A percentile compares a stretch with the other conserved stretches of the same genome.
Conservation (phyloP, 2,888 invertebrate species). For the Drosophila tanythrix region DNA sequence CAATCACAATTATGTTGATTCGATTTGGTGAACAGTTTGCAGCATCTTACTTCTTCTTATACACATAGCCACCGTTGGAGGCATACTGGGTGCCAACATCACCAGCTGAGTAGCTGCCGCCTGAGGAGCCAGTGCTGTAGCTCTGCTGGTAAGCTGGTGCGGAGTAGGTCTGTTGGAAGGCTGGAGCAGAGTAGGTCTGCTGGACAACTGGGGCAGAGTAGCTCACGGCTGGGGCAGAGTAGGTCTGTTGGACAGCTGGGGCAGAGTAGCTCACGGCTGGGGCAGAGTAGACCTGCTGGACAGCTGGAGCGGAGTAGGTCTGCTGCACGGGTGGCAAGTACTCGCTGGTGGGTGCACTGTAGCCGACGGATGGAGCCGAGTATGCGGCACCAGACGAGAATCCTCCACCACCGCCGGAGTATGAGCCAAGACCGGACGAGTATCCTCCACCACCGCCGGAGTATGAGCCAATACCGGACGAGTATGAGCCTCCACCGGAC, state of each 20-base stretch:
- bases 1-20: constrained; percentile 31
- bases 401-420: not conserved
- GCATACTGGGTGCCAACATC: constrained; percentile 82
- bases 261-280: constrained; percentile 4
- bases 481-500: not conserved
- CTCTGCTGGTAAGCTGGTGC: constrained; percentile 38
- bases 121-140: constrained; percentile 58
- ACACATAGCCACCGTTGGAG: constrained; percentile 83
- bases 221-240: constrained; percentile 35
- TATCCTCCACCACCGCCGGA: not conserved
- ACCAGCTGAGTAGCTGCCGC: constrained; percentile 55
- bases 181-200: constrained; percentile 50
- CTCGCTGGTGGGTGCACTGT: constrained; percentile 18
- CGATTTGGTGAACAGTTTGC: constrained; percentile 54
- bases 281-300: constrained; percentile 14
- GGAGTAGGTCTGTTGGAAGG: constrained; percentile 32
- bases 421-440: not conserved
- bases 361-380: constrained; percentile 28
- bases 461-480: too few species aligned
- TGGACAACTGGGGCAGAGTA: constrained; percentile 58
- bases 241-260: constrained; percentile 14
- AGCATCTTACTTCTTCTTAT: constrained; percentile 80
- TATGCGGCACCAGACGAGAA: constrained; percentile 25
- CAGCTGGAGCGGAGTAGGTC: constrained; percentile 50
- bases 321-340: constrained; percentile 25